Conservation (phyloP, 2,797 vertebrate genomes). For the Lates japonicus region DNA sequence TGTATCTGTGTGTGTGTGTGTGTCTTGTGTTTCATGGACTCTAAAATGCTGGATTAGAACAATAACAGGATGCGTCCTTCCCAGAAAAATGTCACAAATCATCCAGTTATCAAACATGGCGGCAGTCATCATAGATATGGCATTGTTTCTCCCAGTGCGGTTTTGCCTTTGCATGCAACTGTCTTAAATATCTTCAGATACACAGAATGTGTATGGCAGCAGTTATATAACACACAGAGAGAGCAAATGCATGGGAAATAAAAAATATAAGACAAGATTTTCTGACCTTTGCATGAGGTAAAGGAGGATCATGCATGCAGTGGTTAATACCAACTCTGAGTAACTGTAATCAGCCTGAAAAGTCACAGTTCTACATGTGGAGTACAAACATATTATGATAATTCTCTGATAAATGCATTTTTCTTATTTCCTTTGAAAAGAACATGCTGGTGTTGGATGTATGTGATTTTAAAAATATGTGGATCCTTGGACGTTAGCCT, state of each 20-base stretch:
- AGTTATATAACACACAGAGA: constrained; percentile 36
- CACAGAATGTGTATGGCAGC: constrained; percentile 23
- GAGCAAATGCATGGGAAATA: constrained; percentile 25
- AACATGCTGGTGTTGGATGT: background rate
- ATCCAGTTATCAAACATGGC: constrained; percentile 69
- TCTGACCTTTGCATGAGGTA: constrained; percentile 27
- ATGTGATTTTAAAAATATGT: background rate
- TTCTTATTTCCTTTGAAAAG: background rate
- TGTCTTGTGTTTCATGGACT: constrained; percentile 36
- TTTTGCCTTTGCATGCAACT: constrained; percentile 50
- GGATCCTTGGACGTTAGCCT: background rate
- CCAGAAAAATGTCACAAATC: constrained; percentile 74
- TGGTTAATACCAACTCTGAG: background rate
- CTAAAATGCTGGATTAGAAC: constrained; percentile 60
- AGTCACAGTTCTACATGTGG: background rate
- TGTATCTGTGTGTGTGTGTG: constrained; percentile 40
- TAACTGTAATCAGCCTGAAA: background rate
- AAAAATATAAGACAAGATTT: constrained; percentile 4
- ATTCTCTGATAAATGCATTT: background rate
- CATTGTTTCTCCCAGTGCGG: constrained; percentile 53
- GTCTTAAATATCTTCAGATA: constrained; percentile 24
- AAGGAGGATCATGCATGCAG: background rate
- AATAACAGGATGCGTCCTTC: constrained; percentile 82
- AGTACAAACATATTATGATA: background rate
- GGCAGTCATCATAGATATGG: constrained; percentile 55